Evolutionary conservation across 1,140 invertebrate species (phyloP), one percentile per base, ranked within the genome.

Genomic region (Battus philenor): DNA sequence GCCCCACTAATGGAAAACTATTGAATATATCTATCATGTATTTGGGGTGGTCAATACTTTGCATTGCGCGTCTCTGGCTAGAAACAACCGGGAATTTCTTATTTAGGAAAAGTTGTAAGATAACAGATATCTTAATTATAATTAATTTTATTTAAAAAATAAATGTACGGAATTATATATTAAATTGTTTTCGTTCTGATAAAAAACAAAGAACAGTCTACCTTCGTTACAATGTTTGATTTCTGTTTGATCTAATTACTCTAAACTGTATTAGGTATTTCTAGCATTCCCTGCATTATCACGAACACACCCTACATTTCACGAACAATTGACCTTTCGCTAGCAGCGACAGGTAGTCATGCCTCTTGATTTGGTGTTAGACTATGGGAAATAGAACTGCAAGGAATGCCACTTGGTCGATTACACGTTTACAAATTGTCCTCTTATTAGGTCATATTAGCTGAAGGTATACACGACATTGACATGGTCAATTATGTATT

Each of bases 351-450:
- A 38, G 34, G 34, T 34, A 34, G 34, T 34, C 9, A 34, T 41
- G 24, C n/a, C 11, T 27, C 36, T 41, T 41, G 36, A 41, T 41
- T 41, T 41, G 36, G 36, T 10, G 36, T 9, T 41, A 41, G 36
- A 13, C 22, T 12, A 15, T 26, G 11, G 22, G 36, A 33, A 33
- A 33, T n/a, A 33, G 22, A 39, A 39, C 22, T 41, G 24, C 20
- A 4, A 41, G 24, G 36, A 41, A 41, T 41, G 24, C 22, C 20
- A n/a, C 27, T 27, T 26, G 20, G 36, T 34, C 32, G 32, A 34
- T 16, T 17, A 12, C 7, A 13, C 34, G 18, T 29, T 30, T 30
- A 27, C 7, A 41, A 27, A 34, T 20, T 41, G 36, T 27, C 36
- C 36, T 41, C 22, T 26, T 41, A 15, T 27, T 29, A 41, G 4